These are phyloP conservation scores for Zaprionus bogoriensis DNA, from an alignment of 2,888 invertebrate species.

Conservation along the genomic window DNA sequence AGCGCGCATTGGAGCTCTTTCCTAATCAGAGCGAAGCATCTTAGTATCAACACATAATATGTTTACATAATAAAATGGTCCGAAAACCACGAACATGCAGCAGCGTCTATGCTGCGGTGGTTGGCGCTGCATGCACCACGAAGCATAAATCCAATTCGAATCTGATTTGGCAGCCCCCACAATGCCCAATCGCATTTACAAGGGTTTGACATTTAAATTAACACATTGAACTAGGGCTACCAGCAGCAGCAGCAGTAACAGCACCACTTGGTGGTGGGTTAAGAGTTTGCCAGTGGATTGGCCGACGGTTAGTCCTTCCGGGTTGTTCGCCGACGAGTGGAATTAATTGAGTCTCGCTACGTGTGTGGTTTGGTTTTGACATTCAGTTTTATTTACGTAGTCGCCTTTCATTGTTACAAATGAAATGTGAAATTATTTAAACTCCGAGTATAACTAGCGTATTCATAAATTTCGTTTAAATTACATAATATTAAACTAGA, in stretches of 20 bases:
- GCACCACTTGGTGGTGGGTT: slow-evolving; percentile 36
- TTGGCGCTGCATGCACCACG: slow-evolving; percentile 57
- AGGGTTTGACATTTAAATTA: slow-evolving; percentile 59
- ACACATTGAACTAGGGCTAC: slow-evolving; percentile 24
- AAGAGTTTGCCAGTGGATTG: slow-evolving; percentile 1
- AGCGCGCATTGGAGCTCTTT: not conserved
- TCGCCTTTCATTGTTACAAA: slow-evolving; percentile 68
- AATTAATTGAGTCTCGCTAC: slow-evolving; percentile 5
- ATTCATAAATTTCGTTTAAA: slow-evolving; percentile 74
- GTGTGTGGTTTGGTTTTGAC: slow-evolving; percentile 48
- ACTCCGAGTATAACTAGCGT: slow-evolving; percentile 68
- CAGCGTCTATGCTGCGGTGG: slow-evolving; percentile 38
- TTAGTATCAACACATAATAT: slow-evolving; percentile 10
- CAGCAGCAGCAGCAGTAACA: too few relatives aligned
- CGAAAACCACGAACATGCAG: slow-evolving; percentile 56
- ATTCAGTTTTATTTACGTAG: slow-evolving; percentile 72
- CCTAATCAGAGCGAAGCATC: slow-evolving; percentile 20
- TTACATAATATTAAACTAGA: slow-evolving; percentile 77
- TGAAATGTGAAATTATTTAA: slow-evolving; percentile 64
- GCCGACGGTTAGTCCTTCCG: slow-evolving; percentile 43
- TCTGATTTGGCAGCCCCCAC: slow-evolving; percentile 28
- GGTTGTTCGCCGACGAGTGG: slow-evolving; percentile 29
- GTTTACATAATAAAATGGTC: slow-evolving; percentile 12
- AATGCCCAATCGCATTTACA: slow-evolving; percentile 42
- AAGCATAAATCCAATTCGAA: slow-evolving; percentile 66